Base-by-base conservation (phyloP, 2,888 invertebrate genomes). In the Diogma glabrata region DNA sequence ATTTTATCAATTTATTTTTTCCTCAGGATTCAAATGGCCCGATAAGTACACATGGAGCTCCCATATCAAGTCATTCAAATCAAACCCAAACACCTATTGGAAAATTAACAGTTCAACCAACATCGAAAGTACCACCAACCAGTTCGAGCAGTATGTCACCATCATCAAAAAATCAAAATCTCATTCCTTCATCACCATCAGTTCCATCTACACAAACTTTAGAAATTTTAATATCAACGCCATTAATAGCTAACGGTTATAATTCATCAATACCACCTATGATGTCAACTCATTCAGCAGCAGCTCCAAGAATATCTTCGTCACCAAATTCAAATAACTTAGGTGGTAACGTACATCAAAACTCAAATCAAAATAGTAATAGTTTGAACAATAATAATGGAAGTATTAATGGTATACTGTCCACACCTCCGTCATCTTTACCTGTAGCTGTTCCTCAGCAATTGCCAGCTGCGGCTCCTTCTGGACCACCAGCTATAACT, bases 401-500 rank as follows among this genome's bases (percentile, higher is more conserved):
- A 56, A 57, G 52, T 53, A 58, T 55, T 57, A 59, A 54, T 56
- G 24, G 23, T 22, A 22, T 57, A 56, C 71, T 74, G 60, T 73
- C 74, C 63, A 74, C 75, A 61, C 71, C 74, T 55, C 72, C 74
- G 48, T 60, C 64, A 54, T 59, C 61, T 24, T 52, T 63, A 66
- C 59, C 62, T 33, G 60, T 59, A 23, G 55, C 60, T 26, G 60
- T 60, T 52, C 60, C 59, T 47, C 57, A 59, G 49, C 59, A 60
- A 24, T 59, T 62, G 4, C 57, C 62, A 40, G 59, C 60, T 26
- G 57, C 61, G 36, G 59, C 60, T 38, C 69, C 75, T 50, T 63
- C 67, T 12, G 66, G 71, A 43, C 64, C 64, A 36, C 60, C 64
- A 33, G 53, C 70, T 64, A 55, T 71, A 67, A 53, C 58, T 47